Conservation (phyloP, 1,140 invertebrate species). For the Sminthurinus signatus region DNA sequence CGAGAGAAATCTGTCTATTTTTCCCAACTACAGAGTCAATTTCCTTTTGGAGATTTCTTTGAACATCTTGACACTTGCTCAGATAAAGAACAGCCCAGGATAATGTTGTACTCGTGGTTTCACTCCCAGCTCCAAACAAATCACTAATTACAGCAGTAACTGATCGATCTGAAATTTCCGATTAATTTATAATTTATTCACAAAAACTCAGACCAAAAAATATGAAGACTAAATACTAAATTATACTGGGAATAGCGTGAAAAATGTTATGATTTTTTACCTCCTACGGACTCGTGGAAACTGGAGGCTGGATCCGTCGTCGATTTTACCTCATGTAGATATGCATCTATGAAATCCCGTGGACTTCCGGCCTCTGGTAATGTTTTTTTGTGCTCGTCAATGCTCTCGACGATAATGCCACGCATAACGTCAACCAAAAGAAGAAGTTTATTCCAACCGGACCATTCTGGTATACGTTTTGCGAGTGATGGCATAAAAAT, state of each 20-base stretch:
- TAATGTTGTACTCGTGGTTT: slow-evolving; percentile 7
- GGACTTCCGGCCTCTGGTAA: slow-evolving; percentile 11
- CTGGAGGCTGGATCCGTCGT: slow-evolving; percentile 16
- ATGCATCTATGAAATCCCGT: slow-evolving; percentile 23
- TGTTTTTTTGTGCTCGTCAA: slow-evolving; percentile 10
- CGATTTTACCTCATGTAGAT: slow-evolving; percentile 8
- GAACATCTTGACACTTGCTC: neutral
- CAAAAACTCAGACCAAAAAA: no score
- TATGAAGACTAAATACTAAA: no score
- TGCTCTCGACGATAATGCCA: neutral
- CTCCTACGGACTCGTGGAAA: slow-evolving; percentile 15
- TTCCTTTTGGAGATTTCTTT: slow-evolving; percentile 7
- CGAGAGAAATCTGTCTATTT: neutral
- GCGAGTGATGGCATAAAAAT: slow-evolving; percentile 11
- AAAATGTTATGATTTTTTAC: no score
- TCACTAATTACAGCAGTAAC: no score
- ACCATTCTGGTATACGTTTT: neutral
- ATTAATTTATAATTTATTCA: no score
- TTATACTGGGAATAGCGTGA: no score
- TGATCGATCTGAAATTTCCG: no score
- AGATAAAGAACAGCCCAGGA: slow-evolving; percentile 7
- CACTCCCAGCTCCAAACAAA: neutral
- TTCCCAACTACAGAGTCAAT: slow-evolving; percentile 5
- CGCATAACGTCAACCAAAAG: neutral
- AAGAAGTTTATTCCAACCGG: neutral